These are phyloP conservation scores for Schizotus pectinicornis DNA, from an alignment of 2,888 invertebrate genomes.

Conservation along the genomic window DNA sequence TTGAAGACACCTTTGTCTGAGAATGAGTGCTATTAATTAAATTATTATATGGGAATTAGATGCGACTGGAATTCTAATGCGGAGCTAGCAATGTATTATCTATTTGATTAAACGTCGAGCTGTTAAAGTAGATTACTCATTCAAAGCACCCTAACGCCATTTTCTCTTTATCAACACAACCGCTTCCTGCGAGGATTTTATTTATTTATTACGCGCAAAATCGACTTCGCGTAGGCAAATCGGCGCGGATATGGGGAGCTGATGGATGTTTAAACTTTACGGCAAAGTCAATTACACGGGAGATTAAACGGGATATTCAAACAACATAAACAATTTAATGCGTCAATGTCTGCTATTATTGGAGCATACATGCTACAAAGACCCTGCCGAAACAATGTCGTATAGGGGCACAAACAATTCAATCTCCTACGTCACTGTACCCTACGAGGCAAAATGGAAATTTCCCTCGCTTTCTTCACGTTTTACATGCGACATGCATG, in stretches of 20 bases:
- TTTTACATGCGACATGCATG: constrained; percentile 1
- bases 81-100: constrained; percentile 33
- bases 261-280: constrained; percentile 32
- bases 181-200: constrained; percentile 7
- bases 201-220: constrained; percentile 15
- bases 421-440: too few species aligned
- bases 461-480: too few species aligned
- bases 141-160: constrained; percentile 16
- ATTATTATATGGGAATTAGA: constrained; percentile 35
- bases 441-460: neutral
- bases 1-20: constrained; percentile 30
- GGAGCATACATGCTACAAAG: constrained; percentile 10
- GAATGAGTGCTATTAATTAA: constrained; percentile 35
- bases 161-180: constrained; percentile 10
- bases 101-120: constrained; percentile 37
- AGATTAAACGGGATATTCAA: constrained; percentile 24
- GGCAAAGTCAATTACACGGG: constrained; percentile 28
- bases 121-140: constrained; percentile 31
- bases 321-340: constrained; percentile 30
- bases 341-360: constrained; percentile 27
- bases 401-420: constrained; percentile 1
- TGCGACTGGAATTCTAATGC: constrained; percentile 32
- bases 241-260: neutral
- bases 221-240: constrained; percentile 10
- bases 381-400: constrained; percentile 3